A percentile compares a stretch with the other conserved stretches of the same genome.
Evolutionary conservation across 2,888 invertebrate genomes (phyloP).

Genomic region (Amaurobius ferox): DNA sequence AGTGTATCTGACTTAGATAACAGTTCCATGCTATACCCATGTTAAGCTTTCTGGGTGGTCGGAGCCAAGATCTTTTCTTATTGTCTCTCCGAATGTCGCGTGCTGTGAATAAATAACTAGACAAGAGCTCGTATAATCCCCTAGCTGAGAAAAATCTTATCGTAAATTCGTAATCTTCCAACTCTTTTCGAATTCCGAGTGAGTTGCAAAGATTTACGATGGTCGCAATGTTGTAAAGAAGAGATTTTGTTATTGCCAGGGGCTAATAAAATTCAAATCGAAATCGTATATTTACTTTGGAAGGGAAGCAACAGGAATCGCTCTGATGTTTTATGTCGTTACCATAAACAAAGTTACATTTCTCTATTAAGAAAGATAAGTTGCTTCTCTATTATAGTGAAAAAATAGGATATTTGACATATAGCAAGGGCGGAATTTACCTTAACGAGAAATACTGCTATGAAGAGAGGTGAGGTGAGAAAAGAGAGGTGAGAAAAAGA

Average conservation of each 20-base stretch:
- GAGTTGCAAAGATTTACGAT: neutral
- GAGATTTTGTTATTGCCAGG: neutral
- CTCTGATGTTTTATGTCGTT: neutral
- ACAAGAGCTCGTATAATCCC: slow-evolving; percentile 2
- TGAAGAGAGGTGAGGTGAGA: too few relatives aligned
- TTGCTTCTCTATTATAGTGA: too few relatives aligned
- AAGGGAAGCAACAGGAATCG: neutral
- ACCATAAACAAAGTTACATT: neutral
- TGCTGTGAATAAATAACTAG: slow-evolving; percentile 2
- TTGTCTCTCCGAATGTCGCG: slow-evolving; percentile 12
- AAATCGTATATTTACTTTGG: neutral
- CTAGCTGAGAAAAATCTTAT: neutral
- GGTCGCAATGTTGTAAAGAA: neutral
- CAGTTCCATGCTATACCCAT: neutral
- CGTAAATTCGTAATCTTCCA: neutral
- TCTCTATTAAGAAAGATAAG: too few relatives aligned
- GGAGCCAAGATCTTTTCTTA: slow-evolving; percentile 2
- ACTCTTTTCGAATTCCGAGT: slow-evolving; percentile 1
- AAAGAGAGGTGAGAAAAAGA: too few relatives aligned
- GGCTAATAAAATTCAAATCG: neutral
- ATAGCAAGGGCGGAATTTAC: too few relatives aligned
- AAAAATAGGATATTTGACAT: too few relatives aligned
- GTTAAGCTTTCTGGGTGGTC: neutral
- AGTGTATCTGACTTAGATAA: too few relatives aligned
- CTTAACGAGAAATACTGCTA: too few relatives aligned